Conservation (phyloP, 2,113 vertebrate genomes). For the Catharus minimus region DNA sequence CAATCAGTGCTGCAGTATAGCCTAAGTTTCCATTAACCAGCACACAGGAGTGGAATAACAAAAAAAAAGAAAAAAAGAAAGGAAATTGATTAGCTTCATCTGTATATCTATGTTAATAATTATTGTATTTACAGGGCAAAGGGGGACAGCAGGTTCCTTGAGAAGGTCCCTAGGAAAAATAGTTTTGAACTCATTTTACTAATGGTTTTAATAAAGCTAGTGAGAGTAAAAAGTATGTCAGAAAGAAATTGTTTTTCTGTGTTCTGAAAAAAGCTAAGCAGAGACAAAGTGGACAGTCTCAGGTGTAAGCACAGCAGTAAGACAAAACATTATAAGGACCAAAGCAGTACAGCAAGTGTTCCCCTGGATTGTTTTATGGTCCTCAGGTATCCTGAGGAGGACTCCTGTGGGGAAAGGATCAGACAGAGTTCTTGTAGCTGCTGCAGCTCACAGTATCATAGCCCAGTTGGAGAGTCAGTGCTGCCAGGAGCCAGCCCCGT, state of each 20-base stretch:
- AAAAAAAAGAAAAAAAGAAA: neutral
- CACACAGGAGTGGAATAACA: neutral
- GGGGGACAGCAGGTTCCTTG: neutral
- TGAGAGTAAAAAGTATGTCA: neutral
- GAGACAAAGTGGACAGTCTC: neutral
- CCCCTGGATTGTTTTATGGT: neutral
- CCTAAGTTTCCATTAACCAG: neutral
- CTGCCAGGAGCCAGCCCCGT: neutral
- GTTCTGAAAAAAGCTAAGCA: neutral
- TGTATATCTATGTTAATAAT: neutral
- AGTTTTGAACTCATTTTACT: neutral
- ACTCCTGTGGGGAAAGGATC: neutral
- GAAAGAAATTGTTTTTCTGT: neutral
- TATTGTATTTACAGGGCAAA: neutral
- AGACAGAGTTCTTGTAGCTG: neutral
- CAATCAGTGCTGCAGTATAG: neutral
- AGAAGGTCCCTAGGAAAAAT: neutral
- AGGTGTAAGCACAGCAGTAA: neutral
- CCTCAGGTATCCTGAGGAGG: neutral
- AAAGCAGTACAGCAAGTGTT: neutral
- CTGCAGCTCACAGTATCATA: neutral
- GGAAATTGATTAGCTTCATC: neutral
- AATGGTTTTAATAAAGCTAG: neutral
- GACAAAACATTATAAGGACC: neutral
- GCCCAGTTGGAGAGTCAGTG: neutral